Conservation (phyloP, 2,888 invertebrate species). For the Morpho deidamia region DNA sequence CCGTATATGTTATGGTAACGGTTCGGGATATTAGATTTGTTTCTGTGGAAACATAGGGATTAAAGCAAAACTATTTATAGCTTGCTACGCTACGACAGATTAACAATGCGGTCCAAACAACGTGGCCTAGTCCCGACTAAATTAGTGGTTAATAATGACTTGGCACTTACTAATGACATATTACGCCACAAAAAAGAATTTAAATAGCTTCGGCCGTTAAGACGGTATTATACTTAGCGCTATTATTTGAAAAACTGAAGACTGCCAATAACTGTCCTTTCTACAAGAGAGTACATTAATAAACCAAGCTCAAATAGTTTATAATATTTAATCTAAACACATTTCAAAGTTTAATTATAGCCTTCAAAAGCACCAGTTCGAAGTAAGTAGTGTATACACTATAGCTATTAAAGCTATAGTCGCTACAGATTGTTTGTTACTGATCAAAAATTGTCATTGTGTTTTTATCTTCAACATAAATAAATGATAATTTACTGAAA, state of each 20-base stretch:
- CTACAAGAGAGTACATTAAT: no score
- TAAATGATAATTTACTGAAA: no score
- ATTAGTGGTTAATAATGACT: slow-evolving; percentile 9
- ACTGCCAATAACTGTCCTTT: background rate
- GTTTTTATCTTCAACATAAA: no score
- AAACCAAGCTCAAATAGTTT: no score
- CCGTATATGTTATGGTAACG: background rate
- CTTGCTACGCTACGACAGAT: background rate
- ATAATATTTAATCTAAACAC: no score
- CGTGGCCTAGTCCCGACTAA: slow-evolving; percentile 4
- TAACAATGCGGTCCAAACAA: background rate
- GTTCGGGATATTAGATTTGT: background rate
- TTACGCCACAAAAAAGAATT: slow-evolving; percentile 5
- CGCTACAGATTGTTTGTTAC: no score
- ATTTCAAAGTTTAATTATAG: no score
- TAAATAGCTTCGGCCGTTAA: slow-evolving; percentile 2
- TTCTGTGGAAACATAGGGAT: background rate
- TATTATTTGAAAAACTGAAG: no score
- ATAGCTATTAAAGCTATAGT: no score
- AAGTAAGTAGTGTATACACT: no score
- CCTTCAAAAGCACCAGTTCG: no score
- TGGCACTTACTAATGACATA: slow-evolving; percentile 6
- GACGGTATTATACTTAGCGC: background rate
- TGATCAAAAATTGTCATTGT: no score
- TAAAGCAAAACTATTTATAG: slow-evolving; percentile 3